A percentile compares a stretch with the other conserved stretches of the same genome.
phyloP scores from a whole-genome alignment of 2,888 invertebrate species.

The Heliconius sara region DNA sequence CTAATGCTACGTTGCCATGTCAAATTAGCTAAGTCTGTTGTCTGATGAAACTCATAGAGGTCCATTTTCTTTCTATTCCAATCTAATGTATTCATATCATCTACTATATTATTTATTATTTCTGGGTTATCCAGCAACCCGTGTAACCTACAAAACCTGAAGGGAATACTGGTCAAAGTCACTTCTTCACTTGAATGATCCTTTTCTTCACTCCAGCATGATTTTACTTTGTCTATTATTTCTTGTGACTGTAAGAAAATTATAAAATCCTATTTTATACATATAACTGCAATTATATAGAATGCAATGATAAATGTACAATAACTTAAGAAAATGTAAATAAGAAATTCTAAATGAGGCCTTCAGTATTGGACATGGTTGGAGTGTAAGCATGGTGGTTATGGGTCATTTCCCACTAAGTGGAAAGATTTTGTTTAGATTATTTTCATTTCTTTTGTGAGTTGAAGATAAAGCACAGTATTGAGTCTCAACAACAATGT shows the following conservation, averaged over 20 bases:
- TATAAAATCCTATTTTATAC: not conserved
- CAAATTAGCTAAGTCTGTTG: slow-evolving; percentile 86
- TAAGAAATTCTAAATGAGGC: not conserved
- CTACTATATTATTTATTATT: slow-evolving; percentile 85
- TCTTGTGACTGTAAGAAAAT: slow-evolving; percentile 66
- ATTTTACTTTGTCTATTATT: slow-evolving; percentile 67
- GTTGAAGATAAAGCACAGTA: too few species aligned
- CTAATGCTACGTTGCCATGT: slow-evolving; percentile 84
- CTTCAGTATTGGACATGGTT: not conserved
- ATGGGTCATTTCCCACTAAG: too few species aligned
- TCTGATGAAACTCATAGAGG: slow-evolving; percentile 94
- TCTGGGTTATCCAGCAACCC: slow-evolving; percentile 84
- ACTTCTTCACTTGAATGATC: slow-evolving; percentile 69
- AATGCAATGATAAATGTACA: too few species aligned
- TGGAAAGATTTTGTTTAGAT: too few species aligned
- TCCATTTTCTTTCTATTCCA: slow-evolving; percentile 93
- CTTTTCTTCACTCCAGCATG: slow-evolving; percentile 78
- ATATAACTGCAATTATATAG: not conserved
- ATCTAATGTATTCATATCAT: slow-evolving; percentile 87
- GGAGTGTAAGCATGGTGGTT: not conserved
- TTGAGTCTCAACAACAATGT: too few species aligned
- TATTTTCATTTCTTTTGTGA: too few species aligned
- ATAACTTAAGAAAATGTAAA: too few species aligned
- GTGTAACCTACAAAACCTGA: slow-evolving; percentile 86
- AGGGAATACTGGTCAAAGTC: slow-evolving; percentile 86